These are phyloP conservation scores for Clanis bilineata DNA, from an alignment of 2,888 invertebrate genomes.

Conservation along the genomic window DNA sequence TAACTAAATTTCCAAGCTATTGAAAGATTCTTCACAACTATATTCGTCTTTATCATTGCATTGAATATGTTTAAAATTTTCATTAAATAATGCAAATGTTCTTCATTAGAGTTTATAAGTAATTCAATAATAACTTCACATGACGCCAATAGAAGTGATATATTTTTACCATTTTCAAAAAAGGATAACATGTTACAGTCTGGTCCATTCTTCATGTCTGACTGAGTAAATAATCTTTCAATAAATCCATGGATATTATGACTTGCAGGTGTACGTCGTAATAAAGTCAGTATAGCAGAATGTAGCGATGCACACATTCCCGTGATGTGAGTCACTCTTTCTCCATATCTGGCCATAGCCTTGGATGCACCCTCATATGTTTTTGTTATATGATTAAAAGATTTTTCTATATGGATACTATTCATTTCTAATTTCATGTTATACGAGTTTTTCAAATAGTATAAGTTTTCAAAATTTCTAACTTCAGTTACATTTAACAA, in stretches of 20 bases:
- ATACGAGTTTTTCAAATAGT: constrained; percentile 69
- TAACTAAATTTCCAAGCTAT: constrained; percentile 74
- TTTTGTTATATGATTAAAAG: not conserved
- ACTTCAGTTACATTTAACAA: constrained; percentile 52
- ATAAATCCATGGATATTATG: constrained; percentile 57
- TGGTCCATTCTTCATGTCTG: constrained; percentile 18
- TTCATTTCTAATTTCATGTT: constrained; percentile 52
- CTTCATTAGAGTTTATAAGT: constrained; percentile 57
- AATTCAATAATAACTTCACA: constrained; percentile 59
- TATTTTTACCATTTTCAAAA: constrained; percentile 61
- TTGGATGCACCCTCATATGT: not conserved
- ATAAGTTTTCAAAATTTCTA: constrained; percentile 58
- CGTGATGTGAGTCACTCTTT: constrained; percentile 36
- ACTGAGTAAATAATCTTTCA: constrained; percentile 51
- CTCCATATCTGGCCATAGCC: constrained; percentile 38
- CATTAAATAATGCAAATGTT: constrained; percentile 58
- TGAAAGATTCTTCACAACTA: constrained; percentile 65
- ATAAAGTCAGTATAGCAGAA: constrained; percentile 42
- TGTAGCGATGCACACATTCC: not conserved
- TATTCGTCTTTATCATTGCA: constrained; percentile 57
- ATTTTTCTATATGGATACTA: constrained; percentile 54
- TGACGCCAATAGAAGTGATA: constrained; percentile 52
- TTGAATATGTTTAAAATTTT: constrained; percentile 56
- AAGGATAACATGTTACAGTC: constrained; percentile 36
- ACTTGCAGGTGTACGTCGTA: constrained; percentile 59